Conservation (phyloP, 2,888 invertebrate species). For the Ichneumoninae sp. region DNA sequence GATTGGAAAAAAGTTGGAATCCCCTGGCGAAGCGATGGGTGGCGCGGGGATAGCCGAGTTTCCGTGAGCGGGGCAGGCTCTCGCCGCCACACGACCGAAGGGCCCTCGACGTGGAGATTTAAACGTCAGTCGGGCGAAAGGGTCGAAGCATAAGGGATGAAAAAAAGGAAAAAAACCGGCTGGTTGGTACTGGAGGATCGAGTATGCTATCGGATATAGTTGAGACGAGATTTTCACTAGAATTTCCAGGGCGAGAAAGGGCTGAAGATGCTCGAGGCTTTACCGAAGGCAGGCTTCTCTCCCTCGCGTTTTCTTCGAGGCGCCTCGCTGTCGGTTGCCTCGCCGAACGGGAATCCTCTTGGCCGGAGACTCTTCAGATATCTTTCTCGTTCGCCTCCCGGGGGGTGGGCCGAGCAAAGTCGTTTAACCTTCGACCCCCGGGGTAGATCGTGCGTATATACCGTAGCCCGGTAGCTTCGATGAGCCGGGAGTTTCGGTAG, state of each 20-base stretch:
- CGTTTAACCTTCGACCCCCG: constrained; percentile 56
- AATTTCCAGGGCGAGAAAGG: constrained; percentile 62
- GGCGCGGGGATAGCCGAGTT: constrained; percentile 30
- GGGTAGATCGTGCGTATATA: constrained; percentile 22
- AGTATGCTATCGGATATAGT: constrained; percentile 64
- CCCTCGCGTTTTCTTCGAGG: constrained; percentile 70
- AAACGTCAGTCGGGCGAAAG: constrained; percentile 65
- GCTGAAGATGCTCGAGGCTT: constrained; percentile 53
- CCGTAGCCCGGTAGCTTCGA: not conserved
- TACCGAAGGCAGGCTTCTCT: constrained; percentile 13
- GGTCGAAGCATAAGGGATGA: constrained; percentile 61
- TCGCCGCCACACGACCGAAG: constrained; percentile 40
- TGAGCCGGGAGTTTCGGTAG: constrained; percentile 15
- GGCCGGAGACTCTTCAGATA: constrained; percentile 43
- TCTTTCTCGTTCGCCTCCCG: constrained; percentile 51
- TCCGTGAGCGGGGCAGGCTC: constrained; percentile 10
- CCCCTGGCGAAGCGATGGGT: constrained; percentile 42
- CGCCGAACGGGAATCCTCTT: constrained; percentile 71
- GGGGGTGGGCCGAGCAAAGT: constrained; percentile 37
- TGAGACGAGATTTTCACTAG: constrained; percentile 60
- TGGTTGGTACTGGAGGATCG: constrained; percentile 64
- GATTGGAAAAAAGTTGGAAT: constrained; percentile 63
- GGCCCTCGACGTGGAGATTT: constrained; percentile 54
- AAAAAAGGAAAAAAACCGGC: constrained; percentile 49
- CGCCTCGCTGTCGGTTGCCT: constrained; percentile 61